phyloP scores from a whole-genome alignment of 2,797 vertebrate species.

The Sebastes kiyomatsui region DNA sequence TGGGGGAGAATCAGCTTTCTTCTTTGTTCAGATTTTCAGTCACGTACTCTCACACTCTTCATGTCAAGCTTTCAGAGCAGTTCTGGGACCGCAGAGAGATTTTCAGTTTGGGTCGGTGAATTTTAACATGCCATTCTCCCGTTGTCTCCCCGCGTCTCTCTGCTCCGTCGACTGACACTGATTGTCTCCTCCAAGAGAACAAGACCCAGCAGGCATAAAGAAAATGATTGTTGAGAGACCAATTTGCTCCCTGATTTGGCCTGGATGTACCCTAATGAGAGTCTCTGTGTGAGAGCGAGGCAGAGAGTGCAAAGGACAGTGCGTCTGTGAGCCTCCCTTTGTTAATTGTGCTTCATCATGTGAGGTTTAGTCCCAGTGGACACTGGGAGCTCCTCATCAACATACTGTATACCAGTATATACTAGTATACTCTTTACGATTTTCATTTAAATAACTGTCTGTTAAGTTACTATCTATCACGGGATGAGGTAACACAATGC shows the following conservation, averaged over 20 bases:
- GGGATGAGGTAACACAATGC: no score
- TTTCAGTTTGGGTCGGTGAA: not conserved
- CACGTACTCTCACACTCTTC: not conserved
- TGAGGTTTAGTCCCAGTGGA: not conserved
- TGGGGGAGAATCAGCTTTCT: not conserved
- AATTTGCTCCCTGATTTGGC: conserved; percentile 38
- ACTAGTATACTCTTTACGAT: no score
- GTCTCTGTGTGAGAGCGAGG: not conserved
- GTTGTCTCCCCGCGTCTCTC: not conserved
- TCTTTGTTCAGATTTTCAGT: not conserved
- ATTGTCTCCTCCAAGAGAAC: conserved; percentile 26
- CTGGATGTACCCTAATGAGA: conserved; percentile 27
- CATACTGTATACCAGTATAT: no score
- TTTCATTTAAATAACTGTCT: no score
- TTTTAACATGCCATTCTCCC: not conserved
- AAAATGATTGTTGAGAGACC: conserved; percentile 43
- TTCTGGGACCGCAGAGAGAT: not conserved
- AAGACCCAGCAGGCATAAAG: conserved; percentile 10
- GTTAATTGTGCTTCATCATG: conserved; percentile 2
- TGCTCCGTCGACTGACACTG: conserved; percentile 22
- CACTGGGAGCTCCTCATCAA: not conserved
- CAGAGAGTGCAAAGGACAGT: not conserved
- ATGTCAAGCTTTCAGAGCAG: not conserved
- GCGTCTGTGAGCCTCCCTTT: conserved; percentile 6
- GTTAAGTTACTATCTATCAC: no score